Base-by-base conservation (phyloP, 1,140 invertebrate genomes). In the Trachymyrmex septentrionalis region DNA sequence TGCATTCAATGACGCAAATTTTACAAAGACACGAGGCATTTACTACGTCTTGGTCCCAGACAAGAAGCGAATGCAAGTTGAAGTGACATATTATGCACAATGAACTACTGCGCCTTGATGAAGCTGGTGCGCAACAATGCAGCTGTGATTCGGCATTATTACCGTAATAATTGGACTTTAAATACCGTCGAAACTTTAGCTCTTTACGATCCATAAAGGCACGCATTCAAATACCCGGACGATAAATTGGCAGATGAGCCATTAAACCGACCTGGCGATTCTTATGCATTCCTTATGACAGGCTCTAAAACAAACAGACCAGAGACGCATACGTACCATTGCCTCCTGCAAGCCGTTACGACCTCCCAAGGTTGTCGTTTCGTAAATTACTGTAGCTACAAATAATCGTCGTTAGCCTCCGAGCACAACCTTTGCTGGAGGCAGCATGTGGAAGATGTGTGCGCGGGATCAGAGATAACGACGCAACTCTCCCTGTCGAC, bases 191-290 rank as follows among this genome's bases (percentile, higher is more conserved):
- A 92, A 92, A 92, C 86, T 92, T 92, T 69, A 82, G 82, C 86
- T 92, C 81, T 93, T 92, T 93, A 93, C 90, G 92, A 89, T 90
- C 91, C 92, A 93, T 93, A 93, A 93, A 92, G 61, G 66, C 75
- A 85, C 77, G 91, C 87, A 90, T 86, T 38, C 67, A 30, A 85
- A 86, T n/a, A n/a, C 57, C 44, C 72, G 66, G 10, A 55, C 86
- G 89, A 90, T 90, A 90, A 90, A 90, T 90, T 63, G 89, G 78
- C 75, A 69, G 87, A 92, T 91, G 92, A 92, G 90, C 82, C 91
- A 92, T 92, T 90, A 92, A 92, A 63, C 16, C 38, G 16, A 34
- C 59, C 75, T 63, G 30, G 61, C 63, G 85, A 89, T 91, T 91
- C 90, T 88, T 91, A 80, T 66, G 72, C 86, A 87, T 71, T 77